Conservation (phyloP, 2,888 invertebrate species). For the Brachypalpus laphriformis region DNA sequence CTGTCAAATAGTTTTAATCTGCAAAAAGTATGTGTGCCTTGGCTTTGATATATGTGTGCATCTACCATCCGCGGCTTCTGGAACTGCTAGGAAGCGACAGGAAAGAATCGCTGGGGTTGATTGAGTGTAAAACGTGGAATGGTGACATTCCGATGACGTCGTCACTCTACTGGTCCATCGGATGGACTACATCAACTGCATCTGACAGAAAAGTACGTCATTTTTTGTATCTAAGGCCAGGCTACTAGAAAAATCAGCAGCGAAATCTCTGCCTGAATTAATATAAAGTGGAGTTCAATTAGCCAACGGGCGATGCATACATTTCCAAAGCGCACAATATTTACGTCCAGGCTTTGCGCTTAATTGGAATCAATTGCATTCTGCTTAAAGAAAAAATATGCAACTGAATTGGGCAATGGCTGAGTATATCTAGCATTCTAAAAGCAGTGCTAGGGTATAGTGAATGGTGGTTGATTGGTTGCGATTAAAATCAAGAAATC, state of each 20-base stretch:
- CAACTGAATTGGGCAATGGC: conserved; percentile 29
- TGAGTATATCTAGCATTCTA: neutral
- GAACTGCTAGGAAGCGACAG: conserved; percentile 20
- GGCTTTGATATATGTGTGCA: conserved; percentile 62
- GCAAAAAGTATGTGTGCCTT: conserved; percentile 50
- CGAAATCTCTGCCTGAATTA: conserved; percentile 46
- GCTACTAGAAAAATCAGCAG: conserved; percentile 23
- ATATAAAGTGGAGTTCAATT: conserved; percentile 54
- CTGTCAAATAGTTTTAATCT: conserved; percentile 64
- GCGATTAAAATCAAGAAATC: conserved; percentile 61
- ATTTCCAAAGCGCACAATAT: conserved; percentile 40
- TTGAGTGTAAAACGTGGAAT: conserved; percentile 66
- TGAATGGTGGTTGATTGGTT: conserved; percentile 41
- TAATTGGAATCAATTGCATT: conserved; percentile 60
- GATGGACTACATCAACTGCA: conserved; percentile 46
- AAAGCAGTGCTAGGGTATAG: conserved; percentile 16
- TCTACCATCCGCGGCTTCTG: conserved; percentile 12
- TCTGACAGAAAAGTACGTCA: conserved; percentile 36
- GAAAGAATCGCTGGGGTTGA: conserved; percentile 42
- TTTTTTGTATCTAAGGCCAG: conserved; percentile 37
- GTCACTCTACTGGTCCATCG: conserved; percentile 40
- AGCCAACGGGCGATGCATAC: conserved; percentile 28
- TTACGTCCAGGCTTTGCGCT: conserved; percentile 36
- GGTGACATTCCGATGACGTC: conserved; percentile 60
- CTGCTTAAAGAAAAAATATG: conserved; percentile 1